These are phyloP conservation scores for Hypolimnas misippus DNA, from an alignment of 2,888 invertebrate genomes.

Conservation along the genomic window DNA sequence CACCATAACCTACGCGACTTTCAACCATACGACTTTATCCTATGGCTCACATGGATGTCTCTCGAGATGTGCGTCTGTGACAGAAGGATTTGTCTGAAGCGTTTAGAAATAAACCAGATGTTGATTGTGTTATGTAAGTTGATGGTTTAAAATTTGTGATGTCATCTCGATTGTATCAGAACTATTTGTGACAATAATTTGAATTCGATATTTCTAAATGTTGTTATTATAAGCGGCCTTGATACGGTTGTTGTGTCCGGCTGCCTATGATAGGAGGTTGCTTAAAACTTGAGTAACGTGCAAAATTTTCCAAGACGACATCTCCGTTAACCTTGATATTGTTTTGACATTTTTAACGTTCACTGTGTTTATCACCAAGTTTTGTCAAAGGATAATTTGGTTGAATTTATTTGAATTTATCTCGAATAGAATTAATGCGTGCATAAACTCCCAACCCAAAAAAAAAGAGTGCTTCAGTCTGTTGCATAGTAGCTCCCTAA, in stretches of 20 bases:
- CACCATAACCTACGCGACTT: constrained; percentile 30
- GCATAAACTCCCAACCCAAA: too few species aligned
- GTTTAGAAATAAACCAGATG: constrained; percentile 78
- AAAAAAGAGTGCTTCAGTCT: too few species aligned
- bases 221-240: constrained; percentile 21
- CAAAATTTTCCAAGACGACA: constrained; percentile 20
- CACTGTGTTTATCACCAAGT: neutral
- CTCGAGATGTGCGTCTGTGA: constrained; percentile 1
- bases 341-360: constrained; percentile 5
- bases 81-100: constrained; percentile 71
- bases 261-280: constrained; percentile 11
- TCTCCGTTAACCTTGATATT: constrained; percentile 25
- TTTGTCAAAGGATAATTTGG: neutral
- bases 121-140: constrained; percentile 78
- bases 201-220: constrained; percentile 13
- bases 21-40: constrained; percentile 44
- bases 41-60: neutral
- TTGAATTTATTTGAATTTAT: too few species aligned
- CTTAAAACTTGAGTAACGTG: constrained; percentile 27
- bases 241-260: constrained; percentile 18
- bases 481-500: too few species aligned
- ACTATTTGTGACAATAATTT: neutral
- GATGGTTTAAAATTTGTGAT: constrained; percentile 66
- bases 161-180: constrained; percentile 51
- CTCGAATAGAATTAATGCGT: too few species aligned